Base-by-base conservation (phyloP, 2,797 vertebrate genomes). In the Neosilurus hyrtlii region DNA sequence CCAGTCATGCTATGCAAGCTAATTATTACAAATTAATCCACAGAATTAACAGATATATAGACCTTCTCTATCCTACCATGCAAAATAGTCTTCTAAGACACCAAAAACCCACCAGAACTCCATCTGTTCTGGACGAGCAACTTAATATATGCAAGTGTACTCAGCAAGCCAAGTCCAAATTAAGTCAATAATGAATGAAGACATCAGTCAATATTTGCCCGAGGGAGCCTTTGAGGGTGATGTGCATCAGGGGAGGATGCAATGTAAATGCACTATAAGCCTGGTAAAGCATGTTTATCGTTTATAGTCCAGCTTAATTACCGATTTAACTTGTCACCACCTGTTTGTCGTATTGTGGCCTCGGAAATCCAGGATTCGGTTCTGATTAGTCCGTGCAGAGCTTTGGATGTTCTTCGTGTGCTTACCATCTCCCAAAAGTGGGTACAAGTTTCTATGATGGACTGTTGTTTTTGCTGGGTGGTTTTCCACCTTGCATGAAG, bases 11-110 rank as follows among this genome's bases (percentile, higher is more conserved):
- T 77, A 22, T 82, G 79, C 35, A 51, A 79, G 80, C 57, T n/a
- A 63, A 37, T 72, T 75, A 84, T 75, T 82, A 84, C 83, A 83
- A 81, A 82, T 81, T 56, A 78, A 81, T n/a, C 9, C 52, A 84
- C 14, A 35, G 72, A 61, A 83, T 15, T 82, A 51, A 15, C 2
- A 24, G 67, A 66, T 66, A 70, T 84, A 56, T 24, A 37, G 54
- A n/a, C 54, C 54, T 24, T 9, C 12, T 59, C 35, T 63, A 52
- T 30, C 22, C 35, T 80, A 52, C 52, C 52, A 54, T 57, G 63
- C 52, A 57, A 24, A 37, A 24, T 10, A 35, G n/a, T n/a, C 16
- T 24, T 51, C 11, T 14, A 52, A 14, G 18, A 35, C 62, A 79
- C 63, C 72, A 26, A 82, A n/a, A 52, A 43, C 43, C 54, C 5